Evolutionary conservation across 2,888 invertebrate genomes (phyloP), one percentile per base, ranked within the genome.

Genomic region (Cerastis rubricosa): DNA sequence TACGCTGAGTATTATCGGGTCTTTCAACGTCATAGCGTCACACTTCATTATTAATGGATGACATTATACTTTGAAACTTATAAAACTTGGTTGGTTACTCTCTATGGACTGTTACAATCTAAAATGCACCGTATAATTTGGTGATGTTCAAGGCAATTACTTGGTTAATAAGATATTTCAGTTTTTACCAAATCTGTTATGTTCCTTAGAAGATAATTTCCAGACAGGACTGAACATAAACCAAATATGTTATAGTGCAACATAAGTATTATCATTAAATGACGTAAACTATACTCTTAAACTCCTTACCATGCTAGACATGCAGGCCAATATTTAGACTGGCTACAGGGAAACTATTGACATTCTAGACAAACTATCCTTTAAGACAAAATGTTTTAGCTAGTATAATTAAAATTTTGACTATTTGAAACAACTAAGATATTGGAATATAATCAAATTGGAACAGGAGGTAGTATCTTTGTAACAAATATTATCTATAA

Each of bases 291-390:
- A 81, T 85, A 85, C 57, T 76, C 68, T 76, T 70, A 81, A 83
- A 88, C 72, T 90, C 88, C 89, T 91, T 88, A 91, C 92, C 92
- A 93, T 92, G 92, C 93, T 89, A 89, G 65, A 85, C 94, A 93
- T 94, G 94, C 94, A 88, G 83, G 87, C 79, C 78, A 77, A 83
- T 80, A 82, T 70, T 82, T 69, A 81, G 76, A 84, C 84, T 80
- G 75, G 78, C 84, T 87, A 85, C 76, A 87, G n/a, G 59, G 22
- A 47, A 25, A 66, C 86, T 89, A 90, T 82, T 83, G 74, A 86
- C 89, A 90, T 90, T 89, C 86, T 82, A 81, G 78, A 70, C 69
- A 68, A 22, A 75, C 29, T 71, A 67, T 73, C 59, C 69, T 68
- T 78, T 40, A 74, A 68, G 57, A 64, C 78, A 77, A 76, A 78